These are phyloP conservation scores for Dryobota labecula DNA, from an alignment of 2,888 invertebrate genomes.

Conservation along the genomic window DNA sequence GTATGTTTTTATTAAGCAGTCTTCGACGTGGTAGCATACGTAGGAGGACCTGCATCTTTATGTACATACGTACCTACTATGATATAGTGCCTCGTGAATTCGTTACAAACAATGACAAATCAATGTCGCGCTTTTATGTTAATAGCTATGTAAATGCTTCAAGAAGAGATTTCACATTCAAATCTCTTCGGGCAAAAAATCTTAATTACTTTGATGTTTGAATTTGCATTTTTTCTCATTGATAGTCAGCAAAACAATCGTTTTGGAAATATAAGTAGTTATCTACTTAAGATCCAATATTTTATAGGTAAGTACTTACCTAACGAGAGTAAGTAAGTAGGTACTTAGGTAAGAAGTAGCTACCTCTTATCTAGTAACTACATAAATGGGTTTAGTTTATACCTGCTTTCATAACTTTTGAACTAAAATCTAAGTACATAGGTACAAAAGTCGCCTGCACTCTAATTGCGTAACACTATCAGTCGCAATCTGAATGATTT, in stretches of 20 bases:
- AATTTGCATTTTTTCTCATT: conserved; percentile 9
- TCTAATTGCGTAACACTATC: no score
- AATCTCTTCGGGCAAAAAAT: conserved; percentile 35
- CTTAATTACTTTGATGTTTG: background rate
- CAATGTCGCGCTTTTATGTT: conserved; percentile 46
- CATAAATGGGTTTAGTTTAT: no score
- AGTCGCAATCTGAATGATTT: no score
- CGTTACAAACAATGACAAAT: conserved; percentile 59
- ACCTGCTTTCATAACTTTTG: background rate
- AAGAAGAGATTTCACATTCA: conserved; percentile 35
- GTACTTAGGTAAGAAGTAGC: background rate
- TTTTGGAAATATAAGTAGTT: background rate
- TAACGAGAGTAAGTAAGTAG: conserved; percentile 2
- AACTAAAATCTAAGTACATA: background rate
- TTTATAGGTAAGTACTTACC: background rate
- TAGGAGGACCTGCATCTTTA: conserved; percentile 62
- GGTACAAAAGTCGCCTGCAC: no score
- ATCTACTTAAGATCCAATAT: background rate
- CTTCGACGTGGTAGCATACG: conserved; percentile 37
- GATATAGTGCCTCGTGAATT: conserved; percentile 54
- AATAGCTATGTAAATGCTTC: conserved; percentile 44
- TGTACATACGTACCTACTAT: conserved; percentile 54
- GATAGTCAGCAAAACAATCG: background rate
- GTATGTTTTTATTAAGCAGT: conserved; percentile 51
- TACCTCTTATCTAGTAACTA: background rate